Percentiles rank a stretch among this genome's conserved stretches.
phyloP scores from a whole-genome alignment of 2,888 invertebrate genomes.

The Dascillus cervinus region DNA sequence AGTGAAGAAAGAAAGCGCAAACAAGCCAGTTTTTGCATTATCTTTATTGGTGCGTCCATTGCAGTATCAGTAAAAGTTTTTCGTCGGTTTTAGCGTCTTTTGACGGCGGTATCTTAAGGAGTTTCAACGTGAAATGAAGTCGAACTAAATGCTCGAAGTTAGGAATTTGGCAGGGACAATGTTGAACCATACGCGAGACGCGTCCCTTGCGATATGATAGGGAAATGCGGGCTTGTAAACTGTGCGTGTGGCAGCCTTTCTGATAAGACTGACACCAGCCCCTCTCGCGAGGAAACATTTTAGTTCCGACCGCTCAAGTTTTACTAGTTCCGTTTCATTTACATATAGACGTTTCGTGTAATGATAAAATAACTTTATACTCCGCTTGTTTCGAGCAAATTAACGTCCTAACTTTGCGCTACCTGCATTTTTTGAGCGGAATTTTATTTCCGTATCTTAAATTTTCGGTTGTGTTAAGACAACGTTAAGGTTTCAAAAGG shows the following conservation, averaged over 20 bases:
- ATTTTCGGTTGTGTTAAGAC: constrained; percentile 33
- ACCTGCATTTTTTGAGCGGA: neutral
- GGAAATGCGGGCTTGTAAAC: constrained; percentile 29
- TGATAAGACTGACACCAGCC: constrained; percentile 29
- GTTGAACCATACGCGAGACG: constrained; percentile 20
- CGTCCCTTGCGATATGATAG: constrained; percentile 29
- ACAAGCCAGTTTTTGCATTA: no score
- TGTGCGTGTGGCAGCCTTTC: constrained; percentile 28
- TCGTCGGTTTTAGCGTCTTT: neutral
- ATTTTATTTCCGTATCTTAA: constrained; percentile 18
- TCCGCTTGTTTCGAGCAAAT: constrained; percentile 21
- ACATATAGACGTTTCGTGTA: constrained; percentile 26
- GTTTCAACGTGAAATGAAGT: constrained; percentile 15
- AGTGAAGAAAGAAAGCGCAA: no score
- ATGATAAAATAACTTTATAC: constrained; percentile 26
- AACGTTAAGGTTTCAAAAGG: constrained; percentile 34
- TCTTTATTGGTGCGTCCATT: no score
- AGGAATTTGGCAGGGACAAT: constrained; percentile 12
- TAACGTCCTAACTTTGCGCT: constrained; percentile 4
- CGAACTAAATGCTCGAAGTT: constrained; percentile 14
- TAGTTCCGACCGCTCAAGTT: constrained; percentile 28
- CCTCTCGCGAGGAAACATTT: constrained; percentile 26
- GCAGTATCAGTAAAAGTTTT: no score
- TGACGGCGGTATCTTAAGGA: constrained; percentile 10
- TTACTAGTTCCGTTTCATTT: constrained; percentile 29